Percentiles rank a stretch among this genome's conserved stretches.
Conservation (phyloP, 2,113 vertebrate genomes). For the Lontra canadensis region DNA sequence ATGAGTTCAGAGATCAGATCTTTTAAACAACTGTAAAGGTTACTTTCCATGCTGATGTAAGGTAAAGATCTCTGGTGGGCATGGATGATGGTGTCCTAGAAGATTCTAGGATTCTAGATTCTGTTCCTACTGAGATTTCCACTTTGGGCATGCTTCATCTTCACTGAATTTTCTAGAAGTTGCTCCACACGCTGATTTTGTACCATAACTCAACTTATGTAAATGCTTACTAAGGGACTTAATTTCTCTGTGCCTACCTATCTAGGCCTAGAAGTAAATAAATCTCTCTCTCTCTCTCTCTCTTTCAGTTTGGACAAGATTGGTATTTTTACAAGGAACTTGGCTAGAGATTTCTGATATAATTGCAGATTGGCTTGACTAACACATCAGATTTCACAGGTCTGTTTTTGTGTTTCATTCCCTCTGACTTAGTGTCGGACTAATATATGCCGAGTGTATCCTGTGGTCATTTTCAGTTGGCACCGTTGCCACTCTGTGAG, state of each 20-base stretch:
- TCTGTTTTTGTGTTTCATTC: not conserved
- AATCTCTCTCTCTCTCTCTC: not conserved
- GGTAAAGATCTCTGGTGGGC: not conserved
- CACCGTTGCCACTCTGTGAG: not conserved
- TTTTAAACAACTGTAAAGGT: not conserved
- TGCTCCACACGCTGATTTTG: not conserved
- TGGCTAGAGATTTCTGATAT: not conserved
- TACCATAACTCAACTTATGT: not conserved
- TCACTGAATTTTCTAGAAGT: conserved; percentile 3
- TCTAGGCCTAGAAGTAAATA: not conserved
- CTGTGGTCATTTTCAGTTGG: not conserved
- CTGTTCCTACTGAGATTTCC: not conserved
- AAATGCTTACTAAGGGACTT: not conserved
- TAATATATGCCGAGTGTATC: not conserved
- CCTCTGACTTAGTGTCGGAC: not conserved
- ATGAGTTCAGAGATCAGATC: not conserved
- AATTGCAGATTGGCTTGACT: not conserved
- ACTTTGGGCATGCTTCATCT: not conserved
- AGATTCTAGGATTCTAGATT: too few species aligned
- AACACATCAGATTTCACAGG: not conserved
- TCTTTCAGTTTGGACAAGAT: not conserved
- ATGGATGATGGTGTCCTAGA: too few species aligned
- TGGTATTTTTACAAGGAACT: not conserved
- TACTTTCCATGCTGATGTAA: not conserved
- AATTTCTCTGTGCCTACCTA: not conserved